These are phyloP conservation scores for Pantherophis guttatus DNA, from an alignment of 2,113 vertebrate species.

Conservation along the genomic window DNA sequence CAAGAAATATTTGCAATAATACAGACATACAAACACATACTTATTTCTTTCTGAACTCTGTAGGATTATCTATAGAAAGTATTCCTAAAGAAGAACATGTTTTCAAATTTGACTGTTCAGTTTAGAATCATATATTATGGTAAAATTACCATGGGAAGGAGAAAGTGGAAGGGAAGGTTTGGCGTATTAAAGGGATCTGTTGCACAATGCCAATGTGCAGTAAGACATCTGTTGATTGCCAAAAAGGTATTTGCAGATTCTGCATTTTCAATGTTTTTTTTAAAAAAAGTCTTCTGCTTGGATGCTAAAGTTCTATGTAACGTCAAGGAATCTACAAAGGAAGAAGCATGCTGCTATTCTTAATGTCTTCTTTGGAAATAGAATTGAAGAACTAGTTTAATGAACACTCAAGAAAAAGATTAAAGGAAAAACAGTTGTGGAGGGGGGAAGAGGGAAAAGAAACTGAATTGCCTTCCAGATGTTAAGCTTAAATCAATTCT, in stretches of 20 bases:
- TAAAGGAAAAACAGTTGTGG: neutral
- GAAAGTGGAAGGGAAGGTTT: neutral
- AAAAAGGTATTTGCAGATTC: neutral
- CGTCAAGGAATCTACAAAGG: neutral
- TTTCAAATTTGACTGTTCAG: neutral
- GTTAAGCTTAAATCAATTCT: conserved; percentile 2
- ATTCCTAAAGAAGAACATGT: neutral
- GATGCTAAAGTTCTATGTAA: neutral
- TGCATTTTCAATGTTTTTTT: neutral
- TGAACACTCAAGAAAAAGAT: neutral
- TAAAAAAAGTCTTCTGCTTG: neutral
- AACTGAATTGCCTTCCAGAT: neutral
- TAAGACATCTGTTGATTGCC: neutral
- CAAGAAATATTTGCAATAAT: neutral
- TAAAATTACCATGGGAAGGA: neutral
- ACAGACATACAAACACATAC: neutral
- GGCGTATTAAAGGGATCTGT: neutral
- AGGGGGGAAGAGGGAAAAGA: neutral
- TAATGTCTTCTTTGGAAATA: neutral
- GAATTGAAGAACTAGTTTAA: neutral
- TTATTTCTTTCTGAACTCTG: neutral
- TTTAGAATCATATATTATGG: neutral
- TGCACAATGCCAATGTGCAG: neutral
- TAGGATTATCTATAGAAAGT: neutral
- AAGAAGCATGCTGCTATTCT: neutral